Conservation (phyloP, 2,113 vertebrate species). For the Craseonycteris thonglongyai region DNA sequence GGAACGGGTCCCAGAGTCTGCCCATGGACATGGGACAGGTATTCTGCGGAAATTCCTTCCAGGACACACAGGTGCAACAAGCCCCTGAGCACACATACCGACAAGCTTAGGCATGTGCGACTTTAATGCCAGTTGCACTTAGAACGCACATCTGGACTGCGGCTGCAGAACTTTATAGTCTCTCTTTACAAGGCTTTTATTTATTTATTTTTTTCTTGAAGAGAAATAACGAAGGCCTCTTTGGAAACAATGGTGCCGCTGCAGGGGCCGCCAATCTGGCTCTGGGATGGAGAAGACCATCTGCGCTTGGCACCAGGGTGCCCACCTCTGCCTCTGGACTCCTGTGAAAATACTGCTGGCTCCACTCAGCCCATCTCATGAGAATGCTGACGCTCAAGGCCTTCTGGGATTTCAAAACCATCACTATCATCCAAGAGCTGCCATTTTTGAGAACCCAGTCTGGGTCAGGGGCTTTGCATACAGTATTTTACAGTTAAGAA, state of each 20-base stretch:
- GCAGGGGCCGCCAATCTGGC: not conserved
- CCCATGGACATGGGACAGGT: conserved; percentile 63
- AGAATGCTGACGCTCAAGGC: not conserved
- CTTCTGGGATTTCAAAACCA: not conserved
- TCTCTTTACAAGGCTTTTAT: not conserved
- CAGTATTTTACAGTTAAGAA: not conserved
- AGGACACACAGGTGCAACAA: conserved; percentile 75
- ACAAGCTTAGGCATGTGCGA: conserved; percentile 67
- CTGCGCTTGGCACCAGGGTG: rapidly evolving
- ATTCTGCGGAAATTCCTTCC: conserved; percentile 67
- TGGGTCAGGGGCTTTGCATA: not conserved
- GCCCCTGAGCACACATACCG: conserved; percentile 72
- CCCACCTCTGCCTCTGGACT: rapidly evolving
- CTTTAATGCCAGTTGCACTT: conserved; percentile 61
- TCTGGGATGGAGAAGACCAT: not conserved
- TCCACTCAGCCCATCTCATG: rapidly evolving
- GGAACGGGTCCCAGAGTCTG: conserved; percentile 4
- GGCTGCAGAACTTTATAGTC: conserved; percentile 29
- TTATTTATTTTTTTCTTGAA: not conserved
- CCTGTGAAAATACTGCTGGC: rapidly evolving
- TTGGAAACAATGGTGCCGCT: not conserved
- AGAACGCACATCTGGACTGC: conserved; percentile 72
- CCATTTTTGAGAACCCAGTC: not conserved
- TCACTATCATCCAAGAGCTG: not conserved
- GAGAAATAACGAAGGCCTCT: not conserved